Evolutionary conservation across 2,888 invertebrate species (phyloP), one percentile per base, ranked within the genome.

Genomic region (Patella caerulea): DNA sequence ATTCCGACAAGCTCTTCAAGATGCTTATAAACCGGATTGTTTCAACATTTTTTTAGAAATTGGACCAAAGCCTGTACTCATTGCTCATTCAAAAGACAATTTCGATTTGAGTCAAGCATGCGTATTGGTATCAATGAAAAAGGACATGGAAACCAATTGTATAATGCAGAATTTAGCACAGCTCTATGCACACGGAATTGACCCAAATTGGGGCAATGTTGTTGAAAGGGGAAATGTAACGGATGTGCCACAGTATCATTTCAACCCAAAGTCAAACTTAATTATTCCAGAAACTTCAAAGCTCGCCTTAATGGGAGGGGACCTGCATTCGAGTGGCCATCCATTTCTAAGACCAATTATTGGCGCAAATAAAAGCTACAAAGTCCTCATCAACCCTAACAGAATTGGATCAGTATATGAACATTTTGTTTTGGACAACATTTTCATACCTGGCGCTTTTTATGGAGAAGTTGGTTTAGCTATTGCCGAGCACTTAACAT

Each of bases 1-100:
- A 15, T 83, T 85, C 54, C 71, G 74, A 19, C 71, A 82, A 55
- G 82, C 81, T 3, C 73, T 86, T 4, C 5, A 75, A 52, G 29
- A 74, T 19, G 71, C 83, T 15, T 69, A 52, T 2, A 29, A 74
- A 0, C 71, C 69, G 5, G 73, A 72, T 1, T 59, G 24, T 1
- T 59, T 54, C 24, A 82, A 79, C 72, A 59, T 87, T 3, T 83
- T 84, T 73, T 15, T 88, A 12, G 88, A 88, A 78, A 83, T 88
- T 55, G 86, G 86, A 11, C 86, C 86, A 19, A 80, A 76, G 24
- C 85, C 86, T 34, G 86, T 85, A 34, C 74, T 86, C 24, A 19
- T 72, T 5, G 71, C 81, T 12, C 82, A 85, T 69, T n/a, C 83
- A 3, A 59, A 71, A n/a, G 77, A 83, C 5, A 79, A 82, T 11